These are phyloP conservation scores for Pelmatolapia mariae DNA, from an alignment of 2,113 vertebrate genomes.

Conservation along the genomic window DNA sequence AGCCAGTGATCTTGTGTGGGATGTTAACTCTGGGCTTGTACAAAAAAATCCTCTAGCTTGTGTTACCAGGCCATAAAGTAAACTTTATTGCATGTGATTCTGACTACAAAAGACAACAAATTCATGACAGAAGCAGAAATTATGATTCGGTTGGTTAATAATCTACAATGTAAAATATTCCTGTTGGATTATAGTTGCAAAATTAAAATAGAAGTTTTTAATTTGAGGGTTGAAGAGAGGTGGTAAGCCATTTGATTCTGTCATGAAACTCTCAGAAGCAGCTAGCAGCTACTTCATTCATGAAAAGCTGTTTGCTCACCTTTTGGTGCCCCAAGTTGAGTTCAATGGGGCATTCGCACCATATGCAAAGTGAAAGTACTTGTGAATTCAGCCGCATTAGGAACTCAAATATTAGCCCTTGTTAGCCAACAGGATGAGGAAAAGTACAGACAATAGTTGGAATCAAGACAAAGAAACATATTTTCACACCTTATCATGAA, in stretches of 20 bases:
- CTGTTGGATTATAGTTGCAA: not conserved
- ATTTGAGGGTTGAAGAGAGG: not conserved
- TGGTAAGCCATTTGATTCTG: not conserved
- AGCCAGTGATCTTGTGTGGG: not conserved
- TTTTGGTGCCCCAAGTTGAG: not conserved
- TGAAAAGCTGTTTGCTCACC: not conserved
- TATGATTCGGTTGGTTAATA: not conserved
- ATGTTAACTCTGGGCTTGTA: not conserved
- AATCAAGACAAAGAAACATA: not conserved
- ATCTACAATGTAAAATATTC: not conserved
- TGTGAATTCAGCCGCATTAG: not conserved
- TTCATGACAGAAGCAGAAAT: not conserved
- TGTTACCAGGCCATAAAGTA: rapidly evolving
- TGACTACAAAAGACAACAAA: not conserved
- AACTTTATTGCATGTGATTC: not conserved
- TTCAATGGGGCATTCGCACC: rapidly evolving
- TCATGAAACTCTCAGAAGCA: not conserved
- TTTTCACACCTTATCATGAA: not conserved
- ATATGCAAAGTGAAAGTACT: not conserved
- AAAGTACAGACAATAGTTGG: not conserved
- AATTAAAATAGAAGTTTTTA: not conserved
- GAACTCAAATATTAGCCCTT: not conserved
- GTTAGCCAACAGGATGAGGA: not conserved
- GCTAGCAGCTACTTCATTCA: not conserved
- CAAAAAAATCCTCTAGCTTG: not conserved